A percentile compares a stretch with the other conserved stretches of the same genome.
Conservation (phyloP, 2,797 vertebrate species). For the Platyrinchus mystaceus region DNA sequence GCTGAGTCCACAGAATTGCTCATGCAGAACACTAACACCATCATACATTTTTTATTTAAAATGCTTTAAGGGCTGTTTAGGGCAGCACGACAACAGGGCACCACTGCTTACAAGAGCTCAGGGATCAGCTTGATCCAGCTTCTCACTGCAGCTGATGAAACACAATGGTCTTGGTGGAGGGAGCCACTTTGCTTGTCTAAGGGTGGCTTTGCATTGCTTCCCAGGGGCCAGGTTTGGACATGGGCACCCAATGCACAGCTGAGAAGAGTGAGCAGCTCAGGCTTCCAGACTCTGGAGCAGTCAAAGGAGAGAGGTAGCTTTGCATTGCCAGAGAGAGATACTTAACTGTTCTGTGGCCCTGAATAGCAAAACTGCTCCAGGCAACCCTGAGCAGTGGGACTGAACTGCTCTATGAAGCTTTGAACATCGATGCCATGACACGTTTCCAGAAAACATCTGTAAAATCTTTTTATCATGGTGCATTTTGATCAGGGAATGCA, state of each 20-base stretch:
- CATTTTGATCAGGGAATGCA: neutral
- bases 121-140: neutral
- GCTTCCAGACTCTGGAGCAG: neutral
- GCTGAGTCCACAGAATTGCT: conserved; percentile 37
- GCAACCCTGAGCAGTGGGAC: neutral
- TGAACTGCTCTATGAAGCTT: neutral
- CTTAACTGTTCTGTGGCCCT: neutral
- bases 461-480: neutral
- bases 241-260: neutral
- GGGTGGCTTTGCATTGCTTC: neutral
- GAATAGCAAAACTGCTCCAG: neutral
- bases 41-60: conserved; percentile 60
- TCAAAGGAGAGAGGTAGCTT: neutral
- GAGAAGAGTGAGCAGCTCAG: neutral
- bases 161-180: neutral
- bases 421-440: neutral
- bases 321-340: neutral
- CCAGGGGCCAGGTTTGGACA: neutral
- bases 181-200: neutral
- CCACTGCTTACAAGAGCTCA: neutral
- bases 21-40: conserved; percentile 19
- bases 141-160: accelerated
- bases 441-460: neutral
- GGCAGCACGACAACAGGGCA: neutral
- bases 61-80: conserved; percentile 14